Evolutionary conservation across 2,888 invertebrate genomes (phyloP), one percentile per base, ranked within the genome.

Genomic region (Apeira syringaria): DNA sequence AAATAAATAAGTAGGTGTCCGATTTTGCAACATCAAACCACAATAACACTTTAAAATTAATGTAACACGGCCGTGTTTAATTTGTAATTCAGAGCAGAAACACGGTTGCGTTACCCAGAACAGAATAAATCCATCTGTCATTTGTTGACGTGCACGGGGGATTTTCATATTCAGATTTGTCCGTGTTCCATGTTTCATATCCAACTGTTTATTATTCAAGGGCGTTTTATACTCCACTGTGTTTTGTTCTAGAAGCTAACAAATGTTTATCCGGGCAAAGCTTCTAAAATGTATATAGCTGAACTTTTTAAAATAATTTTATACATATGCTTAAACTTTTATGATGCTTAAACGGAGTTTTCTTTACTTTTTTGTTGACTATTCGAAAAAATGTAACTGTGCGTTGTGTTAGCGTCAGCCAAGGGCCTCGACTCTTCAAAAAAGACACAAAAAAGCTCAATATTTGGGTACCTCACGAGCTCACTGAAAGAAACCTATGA

Each of bases 21-120:
- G 37, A 22, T 33, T 33, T 9, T 29, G 56, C 49, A 61, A 61
- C 43, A 26, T 40, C 38, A 39, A 53, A 46, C 50, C 38, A 43
- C 52, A 51, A 65, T 65, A 24, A 24, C 1, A 22, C 59, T 68
- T 20, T 64, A 59, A 74, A 74, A 79, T 73, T 60, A 76, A 80
- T 81, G 80, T 80, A 80, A 75, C 72, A 66, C 73, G 78, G 77
- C 69, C 78, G 71, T 68, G 67, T 65, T 68, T 49, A 61, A 83
- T 83, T 80, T 82, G 59, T 80, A 83, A 82, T 85, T 78, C 74
- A 83, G 80, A 84, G 56, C 72, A 78, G 73, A 65, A 54, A 63
- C 57, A 60, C 65, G 61, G 74, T 80, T 80, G 77, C 74, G 76
- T 66, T 60, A 61, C 48, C 47, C 64, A 66, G 74, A 73, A 78